phyloP scores from a whole-genome alignment of 2,888 invertebrate species.

The Leucophenga montana region DNA sequence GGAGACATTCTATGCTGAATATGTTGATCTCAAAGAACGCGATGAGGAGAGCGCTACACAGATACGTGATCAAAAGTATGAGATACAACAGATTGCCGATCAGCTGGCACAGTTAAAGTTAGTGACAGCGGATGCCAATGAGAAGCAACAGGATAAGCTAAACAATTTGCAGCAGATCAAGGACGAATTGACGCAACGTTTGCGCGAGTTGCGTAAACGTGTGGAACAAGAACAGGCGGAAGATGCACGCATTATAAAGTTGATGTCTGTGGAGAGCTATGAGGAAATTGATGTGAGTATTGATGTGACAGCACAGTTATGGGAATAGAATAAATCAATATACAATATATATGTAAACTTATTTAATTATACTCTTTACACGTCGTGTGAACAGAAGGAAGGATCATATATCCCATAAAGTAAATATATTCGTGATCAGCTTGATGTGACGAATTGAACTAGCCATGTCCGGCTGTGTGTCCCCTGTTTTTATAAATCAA shows the following conservation, averaged over 20 bases:
- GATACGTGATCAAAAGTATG: constrained; percentile 70
- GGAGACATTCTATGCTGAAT: constrained; percentile 73
- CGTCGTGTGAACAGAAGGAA: too few relatives aligned
- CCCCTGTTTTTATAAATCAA: too few relatives aligned
- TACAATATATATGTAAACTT: too few relatives aligned
- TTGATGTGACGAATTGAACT: too few relatives aligned
- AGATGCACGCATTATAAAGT: constrained; percentile 76
- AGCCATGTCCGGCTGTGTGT: too few relatives aligned
- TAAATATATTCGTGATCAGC: too few relatives aligned
- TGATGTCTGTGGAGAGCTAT: constrained; percentile 78
- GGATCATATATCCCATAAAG: too few relatives aligned
- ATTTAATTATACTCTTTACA: too few relatives aligned
- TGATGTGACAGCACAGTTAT: background rate
- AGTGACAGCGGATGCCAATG: constrained; percentile 74
- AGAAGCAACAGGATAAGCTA: constrained; percentile 73
- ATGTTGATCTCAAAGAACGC: constrained; percentile 72
- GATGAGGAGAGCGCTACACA: constrained; percentile 70
- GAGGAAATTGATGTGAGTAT: constrained; percentile 64
- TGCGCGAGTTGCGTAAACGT: constrained; percentile 75
- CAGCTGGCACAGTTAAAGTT: constrained; percentile 72
- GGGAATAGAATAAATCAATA: too few relatives aligned
- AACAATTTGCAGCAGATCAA: constrained; percentile 74
- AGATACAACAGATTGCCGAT: constrained; percentile 68
- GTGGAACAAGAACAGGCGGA: constrained; percentile 74
- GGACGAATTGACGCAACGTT: constrained; percentile 74